These are phyloP conservation scores for Lithobates pipiens DNA, from an alignment of 2,797 vertebrate species.

Conservation along the genomic window DNA sequence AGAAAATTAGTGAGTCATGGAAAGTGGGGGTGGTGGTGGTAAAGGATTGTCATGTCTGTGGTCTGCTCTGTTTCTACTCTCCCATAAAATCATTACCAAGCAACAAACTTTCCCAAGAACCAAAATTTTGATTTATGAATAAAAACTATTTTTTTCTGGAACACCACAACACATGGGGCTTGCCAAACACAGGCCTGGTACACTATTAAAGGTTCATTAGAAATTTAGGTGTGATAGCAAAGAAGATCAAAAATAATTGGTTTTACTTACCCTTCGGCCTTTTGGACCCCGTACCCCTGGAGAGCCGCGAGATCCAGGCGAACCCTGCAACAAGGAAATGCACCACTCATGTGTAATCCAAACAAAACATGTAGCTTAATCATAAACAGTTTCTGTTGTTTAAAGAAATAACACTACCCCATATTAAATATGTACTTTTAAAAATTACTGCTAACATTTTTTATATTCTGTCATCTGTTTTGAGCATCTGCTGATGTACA, in stretches of 20 bases:
- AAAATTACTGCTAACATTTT: too few species aligned
- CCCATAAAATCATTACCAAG: not conserved
- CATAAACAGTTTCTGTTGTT: too few species aligned
- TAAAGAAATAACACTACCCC: too few species aligned
- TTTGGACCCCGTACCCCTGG: constrained; percentile 85
- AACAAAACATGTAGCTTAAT: too few species aligned
- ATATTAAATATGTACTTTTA: too few species aligned
- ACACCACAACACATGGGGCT: not conserved
- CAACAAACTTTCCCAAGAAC: constrained; percentile 13
- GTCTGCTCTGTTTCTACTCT: not conserved
- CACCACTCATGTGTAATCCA: not conserved
- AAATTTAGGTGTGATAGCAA: too few species aligned
- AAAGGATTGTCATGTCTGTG: constrained; percentile 25
- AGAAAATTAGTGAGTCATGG: constrained; percentile 24
- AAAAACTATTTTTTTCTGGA: not conserved
- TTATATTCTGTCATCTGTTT: too few species aligned
- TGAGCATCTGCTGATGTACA: too few species aligned
- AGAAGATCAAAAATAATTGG: not conserved
- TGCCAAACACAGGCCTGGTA: not conserved
- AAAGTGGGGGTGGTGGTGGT: constrained; percentile 29
- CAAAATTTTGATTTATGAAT: constrained; percentile 5
- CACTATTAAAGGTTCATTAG: too few species aligned
- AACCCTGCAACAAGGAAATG: constrained; percentile 79
- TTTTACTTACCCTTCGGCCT: constrained; percentile 83
- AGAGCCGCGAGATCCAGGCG: constrained; percentile 80